phyloP scores from a whole-genome alignment of 2,888 invertebrate species.

The Crossocerus cetratus region DNA sequence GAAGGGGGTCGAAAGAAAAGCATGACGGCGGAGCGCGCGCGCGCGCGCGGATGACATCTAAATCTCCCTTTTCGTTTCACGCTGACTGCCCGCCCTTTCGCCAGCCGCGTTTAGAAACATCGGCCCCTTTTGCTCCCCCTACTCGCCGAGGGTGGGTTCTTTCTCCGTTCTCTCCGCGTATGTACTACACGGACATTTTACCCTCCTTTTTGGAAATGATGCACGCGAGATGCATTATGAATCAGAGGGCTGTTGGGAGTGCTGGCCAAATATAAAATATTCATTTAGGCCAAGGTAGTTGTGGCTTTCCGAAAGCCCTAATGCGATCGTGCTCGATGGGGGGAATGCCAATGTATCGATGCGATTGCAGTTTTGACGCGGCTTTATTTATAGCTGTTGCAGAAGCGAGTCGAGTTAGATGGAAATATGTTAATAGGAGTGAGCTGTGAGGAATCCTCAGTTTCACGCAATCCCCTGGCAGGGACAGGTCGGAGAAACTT shows the following conservation, averaged over 20 bases:
- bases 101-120: slow-evolving; percentile 63
- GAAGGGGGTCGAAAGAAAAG: slow-evolving; percentile 61
- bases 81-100: slow-evolving; percentile 74
- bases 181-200: slow-evolving; percentile 56
- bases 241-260: neutral
- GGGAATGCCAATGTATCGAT: too few species aligned
- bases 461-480: neutral
- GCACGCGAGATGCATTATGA: neutral
- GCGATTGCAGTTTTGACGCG: too few species aligned
- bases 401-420: too few species aligned
- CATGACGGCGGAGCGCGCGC: slow-evolving; percentile 68
- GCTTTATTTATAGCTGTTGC: too few species aligned
- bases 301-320: too few species aligned
- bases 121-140: slow-evolving; percentile 54
- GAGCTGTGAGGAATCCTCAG: too few species aligned
- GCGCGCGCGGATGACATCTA: slow-evolving; percentile 74
- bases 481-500: neutral
- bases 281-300: too few species aligned
- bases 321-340: too few species aligned
- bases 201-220: neutral
- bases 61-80: slow-evolving; percentile 73
- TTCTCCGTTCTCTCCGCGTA: too few species aligned
- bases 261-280: too few species aligned
- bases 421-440: too few species aligned
- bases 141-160: slow-evolving; percentile 60